A percentile compares a stretch with the other conserved stretches of the same genome.
phyloP scores from a whole-genome alignment of 2,888 invertebrate genomes.

The Drosophila sordidula region DNA sequence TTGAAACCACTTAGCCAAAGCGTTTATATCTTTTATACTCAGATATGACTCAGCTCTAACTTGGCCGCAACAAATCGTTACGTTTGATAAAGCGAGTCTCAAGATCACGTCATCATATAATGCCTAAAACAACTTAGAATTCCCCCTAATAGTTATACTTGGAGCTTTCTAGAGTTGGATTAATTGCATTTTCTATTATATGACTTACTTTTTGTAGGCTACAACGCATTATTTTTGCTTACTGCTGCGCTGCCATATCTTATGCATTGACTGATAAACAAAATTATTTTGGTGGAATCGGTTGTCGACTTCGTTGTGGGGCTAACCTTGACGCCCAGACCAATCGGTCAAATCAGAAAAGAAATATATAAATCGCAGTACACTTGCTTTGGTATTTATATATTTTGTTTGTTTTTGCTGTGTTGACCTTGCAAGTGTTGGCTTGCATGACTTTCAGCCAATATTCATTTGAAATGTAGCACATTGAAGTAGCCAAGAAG shows the following conservation, averaged over 20 bases:
- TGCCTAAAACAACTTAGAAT: background rate
- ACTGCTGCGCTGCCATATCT: conserved; percentile 3
- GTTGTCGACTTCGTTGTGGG: conserved; percentile 19
- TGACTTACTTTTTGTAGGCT: background rate
- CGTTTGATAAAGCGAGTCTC: conserved; percentile 24
- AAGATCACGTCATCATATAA: conserved; percentile 65
- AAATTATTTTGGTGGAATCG: conserved; percentile 22
- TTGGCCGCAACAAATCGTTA: background rate
- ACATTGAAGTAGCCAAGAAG: conserved; percentile 49
- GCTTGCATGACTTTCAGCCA: conserved; percentile 36
- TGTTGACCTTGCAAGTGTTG: conserved; percentile 45
- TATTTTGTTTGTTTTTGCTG: conserved; percentile 13
- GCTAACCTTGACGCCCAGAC: conserved; percentile 64
- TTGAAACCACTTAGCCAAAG: conserved; percentile 52
- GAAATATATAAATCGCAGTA: conserved; percentile 20
- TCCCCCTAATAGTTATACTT: background rate
- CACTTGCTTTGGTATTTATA: conserved; percentile 12
- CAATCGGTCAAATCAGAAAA: conserved; percentile 70
- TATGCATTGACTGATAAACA: conserved; percentile 28
- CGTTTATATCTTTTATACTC: conserved; percentile 30
- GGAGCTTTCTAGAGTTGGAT: background rate
- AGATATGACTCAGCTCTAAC: conserved; percentile 33
- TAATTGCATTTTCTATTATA: background rate
- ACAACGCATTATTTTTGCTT: conserved; percentile 11
- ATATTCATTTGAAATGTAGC: conserved; percentile 40